Evolutionary conservation across 2,888 invertebrate species (phyloP).

Genomic region (Cheilosia grossa): DNA sequence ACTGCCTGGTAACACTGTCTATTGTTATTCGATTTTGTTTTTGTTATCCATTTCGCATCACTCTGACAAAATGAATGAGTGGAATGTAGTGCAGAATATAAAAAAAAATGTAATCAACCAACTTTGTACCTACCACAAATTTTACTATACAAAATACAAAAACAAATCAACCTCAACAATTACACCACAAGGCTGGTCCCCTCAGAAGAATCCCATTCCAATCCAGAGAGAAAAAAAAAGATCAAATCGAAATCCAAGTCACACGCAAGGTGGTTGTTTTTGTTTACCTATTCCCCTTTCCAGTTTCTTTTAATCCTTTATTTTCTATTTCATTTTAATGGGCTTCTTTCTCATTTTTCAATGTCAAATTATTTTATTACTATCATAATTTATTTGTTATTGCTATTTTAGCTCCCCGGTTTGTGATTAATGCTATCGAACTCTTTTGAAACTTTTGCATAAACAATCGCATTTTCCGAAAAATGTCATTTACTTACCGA

Average conservation of each 20-base stretch:
- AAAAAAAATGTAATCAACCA: constrained; percentile 51
- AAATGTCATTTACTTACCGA: constrained; percentile 48
- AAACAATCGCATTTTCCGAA: constrained; percentile 28
- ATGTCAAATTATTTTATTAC: constrained; percentile 57
- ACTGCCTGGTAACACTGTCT: constrained; percentile 55
- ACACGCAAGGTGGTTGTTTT: constrained; percentile 73
- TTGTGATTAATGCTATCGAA: constrained; percentile 45
- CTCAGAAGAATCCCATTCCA: neutral
- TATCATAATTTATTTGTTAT: constrained; percentile 32
- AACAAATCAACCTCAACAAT: constrained; percentile 19
- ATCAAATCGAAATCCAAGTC: constrained; percentile 56
- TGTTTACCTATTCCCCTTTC: constrained; percentile 70
- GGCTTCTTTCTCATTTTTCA: constrained; percentile 49
- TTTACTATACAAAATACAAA: constrained; percentile 17
- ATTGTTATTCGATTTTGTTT: constrained; percentile 70
- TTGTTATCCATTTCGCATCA: constrained; percentile 63
- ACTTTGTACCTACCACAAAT: constrained; percentile 4
- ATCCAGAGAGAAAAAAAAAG: constrained; percentile 23
- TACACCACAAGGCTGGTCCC: neutral
- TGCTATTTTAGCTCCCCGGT: neutral
- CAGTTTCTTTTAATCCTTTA: constrained; percentile 33
- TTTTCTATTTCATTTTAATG: constrained; percentile 26
- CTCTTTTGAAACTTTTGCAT: constrained; percentile 50
- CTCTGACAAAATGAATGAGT: constrained; percentile 67
- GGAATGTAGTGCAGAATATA: neutral